Base-by-base conservation (phyloP, 2,888 invertebrate genomes). In the Leptinotarsa tumamoca region DNA sequence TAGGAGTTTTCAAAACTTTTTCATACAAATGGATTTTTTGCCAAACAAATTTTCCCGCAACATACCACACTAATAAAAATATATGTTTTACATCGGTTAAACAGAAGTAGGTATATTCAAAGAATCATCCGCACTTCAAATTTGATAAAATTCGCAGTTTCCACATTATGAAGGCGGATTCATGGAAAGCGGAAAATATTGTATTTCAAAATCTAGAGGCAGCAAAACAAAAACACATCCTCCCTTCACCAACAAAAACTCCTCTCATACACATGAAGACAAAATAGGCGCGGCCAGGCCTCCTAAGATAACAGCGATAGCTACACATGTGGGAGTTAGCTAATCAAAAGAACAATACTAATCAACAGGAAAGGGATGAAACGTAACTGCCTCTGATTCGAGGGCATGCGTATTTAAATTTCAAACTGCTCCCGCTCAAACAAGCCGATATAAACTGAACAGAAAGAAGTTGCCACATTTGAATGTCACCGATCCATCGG, bases 401-500 rank as follows among this genome's bases (percentile, higher is more conserved):
- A 69, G 72, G 66, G 77, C 80, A 78, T 80, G 80, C 80, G 80
- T 66, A 61, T 63, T 76, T 17, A 58, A 67, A 77, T 72, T 76
- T 78, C 71, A 77, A 77, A 75, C 66, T 58, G 43, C 50, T 69
- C 66, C 74, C 73, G 68, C 68, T 71, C 63, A 69, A 66, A 77
- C 68, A 18, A 66, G 68, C 70, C 52, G 66, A 76, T 76, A 76
- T 78, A 73, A 78, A 75, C 69, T 54, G 33, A 61, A 54, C 72
- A 67, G 71, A 68, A 80, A 81, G 81, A 79, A 81, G 73, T 80
- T 74, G 79, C 68, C 72, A 79, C 80, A 82, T 82, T 82, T 79
- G 77, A 82, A 79, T 77, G 81, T 81, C 80, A 79, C 76, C 79
- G 43, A 43, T 43, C 43, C 73, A 75, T 74, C 69, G 73, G 71